Base-by-base conservation (phyloP, 2,797 vertebrate species). In the Chiroxiphia lanceolata region DNA sequence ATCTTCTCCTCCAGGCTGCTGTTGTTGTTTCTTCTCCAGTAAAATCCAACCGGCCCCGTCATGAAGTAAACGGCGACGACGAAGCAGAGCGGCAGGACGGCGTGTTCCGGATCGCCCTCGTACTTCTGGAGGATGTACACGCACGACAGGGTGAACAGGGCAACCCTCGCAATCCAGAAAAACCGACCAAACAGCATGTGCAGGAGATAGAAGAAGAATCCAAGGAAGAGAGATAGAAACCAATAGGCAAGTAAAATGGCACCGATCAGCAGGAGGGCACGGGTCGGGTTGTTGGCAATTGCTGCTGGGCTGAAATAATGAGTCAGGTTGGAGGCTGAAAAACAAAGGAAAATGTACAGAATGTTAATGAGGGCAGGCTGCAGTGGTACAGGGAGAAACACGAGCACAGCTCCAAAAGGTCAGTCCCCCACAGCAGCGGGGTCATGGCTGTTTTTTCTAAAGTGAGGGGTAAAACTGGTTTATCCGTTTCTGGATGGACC, bases 91-190 rank as follows among this genome's bases (percentile, higher is more conserved):
- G 99, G 99, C 95, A 99, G 98, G 83, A 99, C 98, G 0, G 99
- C 99, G 0, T 98, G 98, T 96, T 99, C 99, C 0, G 99, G 99
- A 97, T 99, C 99, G 0, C 99, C 99, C 98, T 99, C 99, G 1
- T 99, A 98, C 96, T 99, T 99, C 98, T 99, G 99, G 93, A 99
- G 98, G 96, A 99, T 98, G 96, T 99, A 99, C 21, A 99, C 98
- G n/a, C 99, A 99, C 1, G 99, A 99, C 51, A 99, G 98, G 23
- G 99, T 98, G 40, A 99, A 99, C 33, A 99, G 98, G 7, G 97
- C 65, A 1, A 99, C 98, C 0, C 99, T 98, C 0, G 98, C 98
- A 2, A 99, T 95, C 99, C 99, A 99, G 98, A 99, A 99, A 97
- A 98, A 99, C 31, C 99, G 99, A n/a, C 99, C 99, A 1, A 99